A percentile compares a stretch with the other conserved stretches of the same genome.
phyloP scores from a whole-genome alignment of 2,797 vertebrate species.

The Pampus argenteus region DNA sequence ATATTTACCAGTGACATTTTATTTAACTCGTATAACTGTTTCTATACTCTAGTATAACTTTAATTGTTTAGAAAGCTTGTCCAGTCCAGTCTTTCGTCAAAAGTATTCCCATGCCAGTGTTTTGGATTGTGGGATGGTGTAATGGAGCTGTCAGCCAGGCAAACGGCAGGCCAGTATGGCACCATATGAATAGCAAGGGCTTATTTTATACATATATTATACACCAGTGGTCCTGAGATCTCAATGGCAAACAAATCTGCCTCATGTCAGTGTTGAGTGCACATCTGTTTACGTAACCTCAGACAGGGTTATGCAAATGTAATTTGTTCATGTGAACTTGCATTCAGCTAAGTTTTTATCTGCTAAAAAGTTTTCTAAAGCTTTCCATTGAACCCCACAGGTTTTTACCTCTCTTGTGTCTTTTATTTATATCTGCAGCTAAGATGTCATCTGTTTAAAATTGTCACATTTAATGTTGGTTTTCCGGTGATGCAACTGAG shows the following conservation, averaged over 20 bases:
- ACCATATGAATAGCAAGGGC: slow-evolving; percentile 24
- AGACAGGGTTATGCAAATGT: slow-evolving; percentile 33
- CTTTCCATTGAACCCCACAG: neutral
- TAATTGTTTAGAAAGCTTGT: slow-evolving; percentile 21
- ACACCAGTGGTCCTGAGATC: slow-evolving; percentile 22
- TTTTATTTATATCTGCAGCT: slow-evolving; percentile 15
- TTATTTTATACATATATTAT: slow-evolving; percentile 31
- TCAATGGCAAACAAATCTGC: slow-evolving; percentile 35
- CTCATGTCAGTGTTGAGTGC: slow-evolving; percentile 43
- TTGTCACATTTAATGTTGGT: slow-evolving; percentile 55
- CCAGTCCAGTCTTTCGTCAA: neutral
- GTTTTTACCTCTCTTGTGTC: slow-evolving; percentile 1
- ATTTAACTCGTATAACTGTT: neutral
- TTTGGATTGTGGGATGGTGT: slow-evolving; percentile 6
- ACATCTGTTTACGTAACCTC: slow-evolving; percentile 45
- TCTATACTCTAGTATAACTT: neutral
- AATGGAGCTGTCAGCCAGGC: slow-evolving; percentile 42
- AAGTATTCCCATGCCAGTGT: neutral
- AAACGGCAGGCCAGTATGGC: slow-evolving; percentile 18
- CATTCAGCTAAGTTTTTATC: slow-evolving; percentile 27
- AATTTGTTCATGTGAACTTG: slow-evolving; percentile 47
- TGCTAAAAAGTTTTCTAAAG: slow-evolving; percentile 26
- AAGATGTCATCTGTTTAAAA: slow-evolving; percentile 25
- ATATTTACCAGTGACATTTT: slow-evolving; percentile 5
- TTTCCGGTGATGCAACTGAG: slow-evolving; percentile 69